A percentile compares a stretch with the other conserved stretches of the same genome.
Conservation (phyloP, 2,797 vertebrate genomes). For the Protonibea diacanthus region DNA sequence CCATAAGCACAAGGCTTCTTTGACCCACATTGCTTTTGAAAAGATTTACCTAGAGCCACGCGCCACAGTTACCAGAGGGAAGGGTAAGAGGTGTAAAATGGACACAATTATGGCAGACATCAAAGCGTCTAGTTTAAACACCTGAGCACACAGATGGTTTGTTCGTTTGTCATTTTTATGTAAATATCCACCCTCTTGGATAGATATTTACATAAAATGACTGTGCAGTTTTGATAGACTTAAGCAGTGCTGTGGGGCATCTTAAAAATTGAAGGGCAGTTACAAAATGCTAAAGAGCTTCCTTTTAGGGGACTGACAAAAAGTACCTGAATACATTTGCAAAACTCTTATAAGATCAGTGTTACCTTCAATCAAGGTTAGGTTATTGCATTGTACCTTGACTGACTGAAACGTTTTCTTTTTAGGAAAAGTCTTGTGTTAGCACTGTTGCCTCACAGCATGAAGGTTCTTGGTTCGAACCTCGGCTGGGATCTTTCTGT, state of each 20-base stretch:
- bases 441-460: no score
- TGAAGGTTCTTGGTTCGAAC: no score
- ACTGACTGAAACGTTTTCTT: no score
- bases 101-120: slow-evolving; percentile 38
- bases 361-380: neutral
- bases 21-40: slow-evolving; percentile 71
- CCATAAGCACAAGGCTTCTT: slow-evolving; percentile 43
- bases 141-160: slow-evolving; percentile 24
- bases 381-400: neutral
- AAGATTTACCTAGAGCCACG: slow-evolving; percentile 51
- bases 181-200: slow-evolving; percentile 26
- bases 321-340: neutral
- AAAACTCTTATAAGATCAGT: neutral
- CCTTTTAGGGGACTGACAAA: neutral
- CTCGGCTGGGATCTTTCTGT: no score
- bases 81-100: slow-evolving; percentile 42
- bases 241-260: neutral
- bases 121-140: slow-evolving; percentile 46
- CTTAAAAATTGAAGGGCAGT: neutral
- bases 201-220: slow-evolving; percentile 26
- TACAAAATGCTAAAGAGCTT: neutral
- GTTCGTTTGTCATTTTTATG: slow-evolving; percentile 15
- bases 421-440: no score
- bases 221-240: slow-evolving; percentile 1
- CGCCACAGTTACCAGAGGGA: slow-evolving; percentile 38